phyloP scores from a whole-genome alignment of 2,888 invertebrate genomes.

The Andrena marginata region DNA sequence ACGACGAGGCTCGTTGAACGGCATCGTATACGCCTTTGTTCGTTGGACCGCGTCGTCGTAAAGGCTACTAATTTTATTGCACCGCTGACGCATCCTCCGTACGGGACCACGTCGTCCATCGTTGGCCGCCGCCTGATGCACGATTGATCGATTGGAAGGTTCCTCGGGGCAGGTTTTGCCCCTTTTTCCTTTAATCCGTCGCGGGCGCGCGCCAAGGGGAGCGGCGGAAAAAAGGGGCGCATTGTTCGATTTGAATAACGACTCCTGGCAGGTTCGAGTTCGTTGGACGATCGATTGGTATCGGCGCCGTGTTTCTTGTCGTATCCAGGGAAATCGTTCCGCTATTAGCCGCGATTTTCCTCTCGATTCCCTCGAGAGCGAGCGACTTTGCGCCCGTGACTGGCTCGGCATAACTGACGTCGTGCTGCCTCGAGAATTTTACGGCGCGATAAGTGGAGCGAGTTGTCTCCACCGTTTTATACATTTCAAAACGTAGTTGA shows the following conservation, averaged over 20 bases:
- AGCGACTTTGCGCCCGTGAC: slow-evolving; percentile 27
- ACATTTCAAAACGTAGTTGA: neutral
- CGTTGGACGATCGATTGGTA: slow-evolving; percentile 63
- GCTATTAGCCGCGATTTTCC: slow-evolving; percentile 62
- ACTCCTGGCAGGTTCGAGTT: slow-evolving; percentile 44
- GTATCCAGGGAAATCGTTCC: slow-evolving; percentile 51
- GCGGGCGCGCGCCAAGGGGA: slow-evolving; percentile 32
- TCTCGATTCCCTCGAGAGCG: slow-evolving; percentile 52
- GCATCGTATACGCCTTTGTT: slow-evolving; percentile 53
- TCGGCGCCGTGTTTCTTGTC: slow-evolving; percentile 59
- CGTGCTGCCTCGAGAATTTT: slow-evolving; percentile 21
- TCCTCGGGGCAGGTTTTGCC: slow-evolving; percentile 54
- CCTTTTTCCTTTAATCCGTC: slow-evolving; percentile 59
- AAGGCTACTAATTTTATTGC: slow-evolving; percentile 69
- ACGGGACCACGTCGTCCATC: slow-evolving; percentile 50
- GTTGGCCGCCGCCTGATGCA: slow-evolving; percentile 56
- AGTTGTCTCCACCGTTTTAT: slow-evolving; percentile 11
- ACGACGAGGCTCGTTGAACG: slow-evolving; percentile 24
- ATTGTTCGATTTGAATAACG: slow-evolving; percentile 70
- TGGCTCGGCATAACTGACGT: slow-evolving; percentile 15
- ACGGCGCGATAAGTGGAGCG: slow-evolving; percentile 6
- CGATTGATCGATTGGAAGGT: slow-evolving; percentile 67
- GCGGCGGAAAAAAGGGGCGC: slow-evolving; percentile 47
- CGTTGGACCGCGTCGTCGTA: slow-evolving; percentile 48
- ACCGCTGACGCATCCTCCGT: slow-evolving; percentile 40